These are phyloP conservation scores for Tetramorium bicarinatum DNA, from an alignment of 2,888 invertebrate species.

Conservation along the genomic window DNA sequence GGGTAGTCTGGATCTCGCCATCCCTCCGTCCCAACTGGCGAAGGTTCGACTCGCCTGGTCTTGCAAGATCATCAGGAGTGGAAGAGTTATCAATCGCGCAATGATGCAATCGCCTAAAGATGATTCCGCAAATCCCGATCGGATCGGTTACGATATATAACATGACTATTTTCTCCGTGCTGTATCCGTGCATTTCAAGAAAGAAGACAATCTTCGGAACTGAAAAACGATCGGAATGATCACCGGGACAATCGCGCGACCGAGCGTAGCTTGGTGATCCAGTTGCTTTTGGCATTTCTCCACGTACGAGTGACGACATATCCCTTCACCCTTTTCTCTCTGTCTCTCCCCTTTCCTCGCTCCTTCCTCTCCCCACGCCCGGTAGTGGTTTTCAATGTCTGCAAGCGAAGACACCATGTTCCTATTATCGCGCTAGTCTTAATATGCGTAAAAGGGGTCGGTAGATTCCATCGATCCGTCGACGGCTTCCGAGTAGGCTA, in stretches of 20 bases:
- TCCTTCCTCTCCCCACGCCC: conserved; percentile 34
- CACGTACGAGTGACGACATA: conserved; percentile 63
- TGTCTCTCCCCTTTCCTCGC: conserved; percentile 6
- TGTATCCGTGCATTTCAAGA: conserved; percentile 65
- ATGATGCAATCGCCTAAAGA: neutral
- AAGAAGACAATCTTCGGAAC: conserved; percentile 50
- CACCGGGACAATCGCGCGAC: conserved; percentile 14
- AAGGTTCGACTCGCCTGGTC: conserved; percentile 5
- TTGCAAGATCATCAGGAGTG: neutral
- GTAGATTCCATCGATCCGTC: conserved; percentile 65
- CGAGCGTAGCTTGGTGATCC: neutral
- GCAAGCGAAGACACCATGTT: conserved; percentile 85
- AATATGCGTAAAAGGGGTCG: conserved; percentile 77
- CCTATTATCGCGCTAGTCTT: conserved; percentile 86
- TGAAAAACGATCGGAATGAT: conserved; percentile 16
- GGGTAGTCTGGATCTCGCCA: neutral
- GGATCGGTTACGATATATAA: neutral
- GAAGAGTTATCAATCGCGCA: neutral
- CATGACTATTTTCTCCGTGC: conserved; percentile 9
- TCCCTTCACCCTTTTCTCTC: conserved; percentile 49
- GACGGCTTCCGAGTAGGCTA: conserved; percentile 63
- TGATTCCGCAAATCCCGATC: conserved; percentile 12
- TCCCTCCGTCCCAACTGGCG: conserved; percentile 36
- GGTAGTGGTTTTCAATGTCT: conserved; percentile 72
- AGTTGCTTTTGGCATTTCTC: conserved; percentile 46